Evolutionary conservation across 2,888 invertebrate species (phyloP), one percentile per base, ranked within the genome.

Genomic region (Stramonita haemastoma): DNA sequence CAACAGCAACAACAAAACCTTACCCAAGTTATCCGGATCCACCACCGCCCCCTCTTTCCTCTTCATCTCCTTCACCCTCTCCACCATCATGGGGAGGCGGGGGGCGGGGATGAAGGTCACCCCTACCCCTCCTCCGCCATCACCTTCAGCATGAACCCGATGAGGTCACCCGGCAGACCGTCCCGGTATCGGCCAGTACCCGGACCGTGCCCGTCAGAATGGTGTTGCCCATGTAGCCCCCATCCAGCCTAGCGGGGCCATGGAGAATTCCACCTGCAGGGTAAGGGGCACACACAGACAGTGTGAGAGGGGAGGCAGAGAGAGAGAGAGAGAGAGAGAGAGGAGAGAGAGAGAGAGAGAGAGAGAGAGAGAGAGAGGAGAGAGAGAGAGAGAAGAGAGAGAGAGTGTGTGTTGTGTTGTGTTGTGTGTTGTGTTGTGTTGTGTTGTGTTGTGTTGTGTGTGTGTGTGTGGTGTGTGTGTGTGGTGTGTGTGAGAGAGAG

Each of bases 191-290:
- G 56, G 19, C 83, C 34, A 88, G 70, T 29, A 88, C 88, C 19
- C 88, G 88, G 0, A 29, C 22, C 17, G 32, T 19, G n/a, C 83
- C 88, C 32, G 66, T 36, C 19, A 83, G 15, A 26, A 88, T 32
- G 36, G n/a, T 70, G 29, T 84, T 56, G 66, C 84, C 88, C 19
- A 34, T 36, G 81, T 88, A 88, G 0, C 88, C 88, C 88, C 88
- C 46, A 70, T 22, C 88, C 83, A 88, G 17, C 88, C 88, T 8
- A 88, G 70, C 26, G 84, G 88, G 15, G 88, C 34, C 81, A 88
- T 84, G 66, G 19, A 66, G 84, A 88, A 88, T 36, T 66, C 83
- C 34, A 81, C 81, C 73, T 73, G 73, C 13, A 73, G 8, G 46
- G 46, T 46, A 8, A 46, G 57, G 60, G 19, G 8, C 17, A n/a